Evolutionary conservation across 2,797 vertebrate species (phyloP), one percentile per base, ranked within the genome.

Genomic region (Xerus rutilus): DNA sequence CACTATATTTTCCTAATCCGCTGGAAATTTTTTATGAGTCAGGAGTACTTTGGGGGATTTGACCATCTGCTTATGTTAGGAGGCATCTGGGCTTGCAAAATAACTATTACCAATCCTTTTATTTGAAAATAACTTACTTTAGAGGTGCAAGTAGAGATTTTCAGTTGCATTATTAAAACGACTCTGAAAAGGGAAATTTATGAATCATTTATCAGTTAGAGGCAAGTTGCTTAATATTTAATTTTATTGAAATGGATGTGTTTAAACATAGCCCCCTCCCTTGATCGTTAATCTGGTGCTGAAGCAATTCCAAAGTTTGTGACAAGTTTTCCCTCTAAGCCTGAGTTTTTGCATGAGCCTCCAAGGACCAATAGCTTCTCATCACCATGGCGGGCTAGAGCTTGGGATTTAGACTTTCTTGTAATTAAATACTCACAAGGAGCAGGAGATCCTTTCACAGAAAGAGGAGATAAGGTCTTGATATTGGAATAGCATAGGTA

Each of bases 181-280:
- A 4, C 4, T 18, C 49, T 65, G 32, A 78, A 95, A 82, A 86
- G 25, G 14, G 65, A 78, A 89, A 65, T 25, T 15, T 87, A 77
- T 95, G 88, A 74, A 95, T 83, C 25, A 69, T 94, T 87, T 54
- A 86, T 64, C 64, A 95, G 52, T 83, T 82, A 65, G 82, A 59
- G 49, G 45, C 3, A 76, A 82, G 72, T 49, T 45, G 47, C 76
- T 96, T 85, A 95, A 79, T 96, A 89, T 64, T 89, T 95, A 85
- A 92, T 94, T 52, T 28, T 86, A 79, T 83, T 93, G 47, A 95
- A 95, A 89, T 67, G 89, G 67, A 83, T 54, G 17, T 49, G 14
- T 82, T 93, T 93, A 86, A 87, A 89, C 57, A 47, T n/a, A 35
- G 7, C 35, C 21, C n/a, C 30, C n/a, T 20, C 9, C 4, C 17